A percentile compares a stretch with the other conserved stretches of the same genome.
Conservation (phyloP, 2,888 invertebrate species). For the Norana najaformis region DNA sequence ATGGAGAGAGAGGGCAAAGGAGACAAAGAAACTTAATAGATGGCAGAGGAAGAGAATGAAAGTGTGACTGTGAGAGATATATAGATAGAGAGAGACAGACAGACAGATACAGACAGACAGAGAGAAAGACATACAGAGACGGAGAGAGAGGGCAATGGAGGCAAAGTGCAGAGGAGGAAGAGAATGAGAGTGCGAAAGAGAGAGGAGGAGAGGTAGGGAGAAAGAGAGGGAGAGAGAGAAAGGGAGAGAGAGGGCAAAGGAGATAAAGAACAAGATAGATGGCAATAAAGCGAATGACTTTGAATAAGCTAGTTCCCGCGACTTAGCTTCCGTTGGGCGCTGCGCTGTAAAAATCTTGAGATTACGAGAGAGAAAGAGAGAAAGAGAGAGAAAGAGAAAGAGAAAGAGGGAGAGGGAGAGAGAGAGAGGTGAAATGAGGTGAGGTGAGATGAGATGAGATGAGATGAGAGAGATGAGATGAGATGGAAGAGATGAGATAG, state of each 20-base stretch:
- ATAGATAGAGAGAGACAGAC: too few relatives aligned
- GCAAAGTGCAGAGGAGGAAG: not conserved
- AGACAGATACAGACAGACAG: not conserved
- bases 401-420: too few relatives aligned
- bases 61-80: not conserved
- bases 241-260: not conserved
- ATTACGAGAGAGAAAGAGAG: not conserved
- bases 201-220: not conserved
- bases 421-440: too few relatives aligned
- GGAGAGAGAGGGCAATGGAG: not conserved
- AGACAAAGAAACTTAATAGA: too few relatives aligned
- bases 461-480: too few relatives aligned
- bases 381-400: not conserved
- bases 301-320: too few relatives aligned
- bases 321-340: too few relatives aligned
- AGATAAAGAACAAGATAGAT: too few relatives aligned
- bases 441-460: too few relatives aligned
- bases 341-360: too few relatives aligned
- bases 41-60: not conserved
- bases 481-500: not conserved
- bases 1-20: not conserved
- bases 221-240: not conserved
- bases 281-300: too few relatives aligned
- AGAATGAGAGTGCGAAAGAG: not conserved
- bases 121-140: not conserved